Percentiles rank a stretch among this genome's conserved stretches.
Conservation (phyloP, 92 coral and sea anemone species). For the Heliopora coerulea region DNA sequence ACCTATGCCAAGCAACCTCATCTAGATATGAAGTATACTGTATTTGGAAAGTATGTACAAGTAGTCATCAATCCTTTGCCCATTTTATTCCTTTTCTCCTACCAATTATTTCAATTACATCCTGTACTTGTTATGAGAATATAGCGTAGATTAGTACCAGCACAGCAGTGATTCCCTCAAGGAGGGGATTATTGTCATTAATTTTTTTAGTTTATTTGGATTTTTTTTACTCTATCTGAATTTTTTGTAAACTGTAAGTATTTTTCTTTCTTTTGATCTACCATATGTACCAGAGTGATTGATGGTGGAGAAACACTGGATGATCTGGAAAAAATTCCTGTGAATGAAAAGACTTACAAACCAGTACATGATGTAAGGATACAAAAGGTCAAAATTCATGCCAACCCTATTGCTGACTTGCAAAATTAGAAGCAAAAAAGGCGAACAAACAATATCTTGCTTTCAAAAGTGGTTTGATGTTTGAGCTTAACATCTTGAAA, state of each 20-base stretch:
- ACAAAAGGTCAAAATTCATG: constrained; percentile 80
- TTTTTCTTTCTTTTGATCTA: not conserved
- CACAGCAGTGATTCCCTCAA: not conserved
- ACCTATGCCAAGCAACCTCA: constrained; percentile 93
- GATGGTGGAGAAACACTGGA: constrained; percentile 91
- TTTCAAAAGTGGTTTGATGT: too few relatives aligned
- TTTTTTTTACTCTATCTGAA: not conserved
- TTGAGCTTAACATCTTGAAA: too few relatives aligned
- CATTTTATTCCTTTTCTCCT: too few relatives aligned
- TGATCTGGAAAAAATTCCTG: constrained; percentile 88
- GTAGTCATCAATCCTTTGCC: not conserved
- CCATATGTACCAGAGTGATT: constrained; percentile 77
- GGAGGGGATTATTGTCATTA: too few relatives aligned
- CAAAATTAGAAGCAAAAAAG: constrained; percentile 19
- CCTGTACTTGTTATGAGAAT: not conserved
- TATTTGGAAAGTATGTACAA: constrained; percentile 87
- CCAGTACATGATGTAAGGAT: constrained; percentile 79
- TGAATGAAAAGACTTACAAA: constrained; percentile 81
- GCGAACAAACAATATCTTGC: too few relatives aligned
- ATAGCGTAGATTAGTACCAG: too few relatives aligned
- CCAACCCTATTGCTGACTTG: constrained; percentile 90
- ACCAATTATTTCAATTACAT: too few relatives aligned
- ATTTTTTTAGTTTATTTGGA: not conserved
- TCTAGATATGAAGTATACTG: constrained; percentile 94
- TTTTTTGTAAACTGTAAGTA: too few relatives aligned